Evolutionary conservation across 2,113 vertebrate species (phyloP).

Genomic region (zebrafish (Danio rerio)): DNA sequence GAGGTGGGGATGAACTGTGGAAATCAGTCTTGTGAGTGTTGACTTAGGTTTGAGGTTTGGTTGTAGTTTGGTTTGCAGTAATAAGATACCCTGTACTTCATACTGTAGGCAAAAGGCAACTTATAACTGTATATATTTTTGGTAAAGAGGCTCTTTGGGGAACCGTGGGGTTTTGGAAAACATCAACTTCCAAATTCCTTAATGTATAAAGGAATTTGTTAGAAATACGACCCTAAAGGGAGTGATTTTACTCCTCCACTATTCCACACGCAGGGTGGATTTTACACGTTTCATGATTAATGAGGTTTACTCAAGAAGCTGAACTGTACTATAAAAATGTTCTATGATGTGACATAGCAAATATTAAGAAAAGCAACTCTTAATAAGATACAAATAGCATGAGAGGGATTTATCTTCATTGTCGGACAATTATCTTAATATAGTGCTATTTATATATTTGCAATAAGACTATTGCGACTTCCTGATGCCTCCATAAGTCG

Average conservation of each 20-base stretch:
- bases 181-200: neutral
- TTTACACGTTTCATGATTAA: no score
- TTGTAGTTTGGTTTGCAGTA: slow-evolving; percentile 56
- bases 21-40: slow-evolving; percentile 63
- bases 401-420: no score
- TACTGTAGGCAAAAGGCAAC: slow-evolving; percentile 55
- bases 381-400: no score
- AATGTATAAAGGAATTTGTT: neutral
- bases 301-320: no score
- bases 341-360: no score
- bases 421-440: no score
- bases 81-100: slow-evolving; percentile 56
- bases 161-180: slow-evolving; percentile 47
- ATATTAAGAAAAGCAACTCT: no score
- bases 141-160: slow-evolving; percentile 49
- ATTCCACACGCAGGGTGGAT: neutral
- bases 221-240: neutral
- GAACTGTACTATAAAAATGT: no score
- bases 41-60: slow-evolving; percentile 75
- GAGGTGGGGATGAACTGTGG: slow-evolving; percentile 41
- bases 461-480: no score
- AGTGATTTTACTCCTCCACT: neutral
- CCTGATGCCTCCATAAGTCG: no score
- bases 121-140: slow-evolving; percentile 48
- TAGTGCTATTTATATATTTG: no score